Percentiles rank a stretch among this genome's conserved stretches.
Evolutionary conservation across 2,888 invertebrate species (phyloP).

Genomic region (Zhuqinia jingwanae): DNA sequence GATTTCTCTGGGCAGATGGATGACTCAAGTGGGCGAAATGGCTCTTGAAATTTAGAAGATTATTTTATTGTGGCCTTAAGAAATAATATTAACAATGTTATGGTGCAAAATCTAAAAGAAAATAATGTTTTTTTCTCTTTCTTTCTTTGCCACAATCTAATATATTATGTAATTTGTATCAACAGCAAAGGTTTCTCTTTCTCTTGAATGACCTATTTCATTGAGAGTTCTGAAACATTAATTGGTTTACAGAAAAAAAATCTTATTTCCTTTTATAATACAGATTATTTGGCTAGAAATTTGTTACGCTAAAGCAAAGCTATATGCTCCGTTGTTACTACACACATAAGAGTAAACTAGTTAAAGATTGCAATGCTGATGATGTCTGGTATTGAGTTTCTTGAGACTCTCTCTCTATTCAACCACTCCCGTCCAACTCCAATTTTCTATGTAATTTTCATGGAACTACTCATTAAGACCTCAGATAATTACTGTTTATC

Average conservation of each 20-base stretch:
- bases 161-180: too few species aligned
- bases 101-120: too few species aligned
- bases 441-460: conserved; percentile 61
- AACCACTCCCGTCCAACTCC: conserved; percentile 58
- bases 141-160: too few species aligned
- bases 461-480: conserved; percentile 63
- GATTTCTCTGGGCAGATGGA: not conserved
- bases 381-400: too few species aligned
- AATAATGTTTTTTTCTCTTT: too few species aligned
- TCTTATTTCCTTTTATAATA: too few species aligned
- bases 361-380: too few species aligned
- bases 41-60: not conserved
- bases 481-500: conserved; percentile 64
- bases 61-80: not conserved
- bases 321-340: too few species aligned
- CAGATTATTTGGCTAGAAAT: too few species aligned
- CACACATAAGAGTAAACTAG: too few species aligned
- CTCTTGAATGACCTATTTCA: not conserved
- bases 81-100: too few species aligned
- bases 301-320: too few species aligned
- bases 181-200: not conserved
- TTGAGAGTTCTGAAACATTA: conserved; percentile 23
- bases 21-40: conserved; percentile 1
- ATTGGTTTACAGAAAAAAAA: conserved; percentile 2
- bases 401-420: not conserved